Conservation (phyloP, 2,113 vertebrate species). For the Irena cyanogastra region DNA sequence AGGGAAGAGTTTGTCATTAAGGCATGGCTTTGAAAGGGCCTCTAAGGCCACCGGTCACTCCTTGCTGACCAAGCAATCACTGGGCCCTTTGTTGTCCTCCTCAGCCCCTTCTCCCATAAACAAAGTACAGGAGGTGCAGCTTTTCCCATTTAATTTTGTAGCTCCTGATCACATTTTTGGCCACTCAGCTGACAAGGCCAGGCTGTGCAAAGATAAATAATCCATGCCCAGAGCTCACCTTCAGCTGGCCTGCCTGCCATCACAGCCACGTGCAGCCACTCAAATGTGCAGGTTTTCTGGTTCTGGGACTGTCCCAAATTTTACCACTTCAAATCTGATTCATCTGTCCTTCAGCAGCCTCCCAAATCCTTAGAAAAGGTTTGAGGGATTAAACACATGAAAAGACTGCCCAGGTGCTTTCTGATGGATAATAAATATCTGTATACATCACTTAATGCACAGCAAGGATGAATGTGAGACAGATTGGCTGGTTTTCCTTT, state of each 20-base stretch:
- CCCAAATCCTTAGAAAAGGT: not conserved
- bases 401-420: not conserved
- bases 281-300: accelerated
- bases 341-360: not conserved
- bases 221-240: not conserved
- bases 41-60: not conserved
- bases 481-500: not conserved
- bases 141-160: not conserved
- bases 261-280: not conserved
- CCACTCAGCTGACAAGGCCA: not conserved
- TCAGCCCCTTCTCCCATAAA: not conserved
- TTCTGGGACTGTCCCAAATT: not conserved
- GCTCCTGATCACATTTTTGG: not conserved
- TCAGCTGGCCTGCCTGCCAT: accelerated
- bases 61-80: not conserved
- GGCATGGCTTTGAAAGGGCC: not conserved
- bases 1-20: not conserved
- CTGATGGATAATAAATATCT: not conserved
- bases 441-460: not conserved
- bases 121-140: accelerated
- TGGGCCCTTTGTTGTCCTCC: not conserved
- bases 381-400: not conserved
- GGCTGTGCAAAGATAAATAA: not conserved
- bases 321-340: not conserved
- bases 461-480: not conserved